Conservation (phyloP, 1,140 invertebrate species). For the Pseudoatta argentina region DNA sequence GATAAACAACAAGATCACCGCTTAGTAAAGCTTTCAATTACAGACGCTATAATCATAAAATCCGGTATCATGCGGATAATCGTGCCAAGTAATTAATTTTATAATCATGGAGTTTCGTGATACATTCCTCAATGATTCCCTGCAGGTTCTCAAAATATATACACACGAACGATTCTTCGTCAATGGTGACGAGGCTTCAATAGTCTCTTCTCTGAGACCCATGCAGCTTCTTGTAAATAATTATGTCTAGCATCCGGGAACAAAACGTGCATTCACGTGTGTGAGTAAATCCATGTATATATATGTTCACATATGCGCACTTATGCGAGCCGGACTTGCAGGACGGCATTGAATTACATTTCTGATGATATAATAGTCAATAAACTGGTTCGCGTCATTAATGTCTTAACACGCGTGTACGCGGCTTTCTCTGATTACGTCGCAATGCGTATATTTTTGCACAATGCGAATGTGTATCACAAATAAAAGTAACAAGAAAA, state of each 20-base stretch:
- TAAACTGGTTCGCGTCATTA: constrained; percentile 72
- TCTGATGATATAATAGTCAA: constrained; percentile 71
- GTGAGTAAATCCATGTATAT: constrained; percentile 26
- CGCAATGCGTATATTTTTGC: neutral
- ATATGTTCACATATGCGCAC: constrained; percentile 4
- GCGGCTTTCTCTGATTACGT: constrained; percentile 18
- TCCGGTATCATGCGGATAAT: constrained; percentile 17
- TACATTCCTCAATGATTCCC: constrained; percentile 17
- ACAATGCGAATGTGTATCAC: neutral
- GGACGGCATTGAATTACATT: constrained; percentile 67
- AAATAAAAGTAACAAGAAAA: neutral
- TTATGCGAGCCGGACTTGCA: constrained; percentile 28
- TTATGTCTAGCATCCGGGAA: constrained; percentile 69
- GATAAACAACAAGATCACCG: constrained; percentile 25
- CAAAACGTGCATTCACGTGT: constrained; percentile 30
- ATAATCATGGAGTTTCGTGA: constrained; percentile 34
- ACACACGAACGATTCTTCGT: constrained; percentile 49
- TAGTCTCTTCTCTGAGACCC: constrained; percentile 52
- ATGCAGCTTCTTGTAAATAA: constrained; percentile 73
- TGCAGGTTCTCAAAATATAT: constrained; percentile 54
- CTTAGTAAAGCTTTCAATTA: constrained; percentile 24
- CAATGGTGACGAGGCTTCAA: neutral
- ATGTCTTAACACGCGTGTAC: constrained; percentile 19
- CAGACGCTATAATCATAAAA: constrained; percentile 38
- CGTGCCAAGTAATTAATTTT: constrained; percentile 49